A percentile compares a stretch with the other conserved stretches of the same genome.
These are phyloP conservation scores for Parazoanthus atlanticus DNA, from an alignment of 92 coral and sea anemone genomes.

Conservation along the genomic window DNA sequence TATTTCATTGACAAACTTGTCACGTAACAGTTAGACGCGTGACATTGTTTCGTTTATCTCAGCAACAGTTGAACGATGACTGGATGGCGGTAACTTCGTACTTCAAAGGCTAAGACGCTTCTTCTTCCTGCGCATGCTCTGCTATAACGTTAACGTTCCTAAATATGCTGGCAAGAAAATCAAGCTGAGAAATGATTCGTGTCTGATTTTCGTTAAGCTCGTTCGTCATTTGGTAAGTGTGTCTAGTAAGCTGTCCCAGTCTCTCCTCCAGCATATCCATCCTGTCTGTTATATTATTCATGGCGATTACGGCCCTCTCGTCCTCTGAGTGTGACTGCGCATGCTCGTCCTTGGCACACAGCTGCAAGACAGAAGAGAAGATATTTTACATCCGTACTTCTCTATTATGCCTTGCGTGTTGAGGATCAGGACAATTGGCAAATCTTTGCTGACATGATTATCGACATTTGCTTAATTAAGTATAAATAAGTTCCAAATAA, in stretches of 20 bases:
- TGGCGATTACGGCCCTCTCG: neutral
- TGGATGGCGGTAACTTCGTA: too few species aligned
- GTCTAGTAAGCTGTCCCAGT: neutral
- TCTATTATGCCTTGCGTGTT: neutral
- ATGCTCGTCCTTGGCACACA: neutral
- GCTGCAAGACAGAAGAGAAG: too few species aligned
- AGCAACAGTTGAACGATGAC: too few species aligned
- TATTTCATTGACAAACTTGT: too few species aligned
- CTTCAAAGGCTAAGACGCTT: neutral
- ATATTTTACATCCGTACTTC: neutral
- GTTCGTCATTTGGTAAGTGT: neutral
- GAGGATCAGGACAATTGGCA: too few species aligned
- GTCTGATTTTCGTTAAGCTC: neutral
- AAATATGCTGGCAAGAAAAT: neutral
- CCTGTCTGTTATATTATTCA: neutral
- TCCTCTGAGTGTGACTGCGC: neutral
- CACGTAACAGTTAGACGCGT: too few species aligned
- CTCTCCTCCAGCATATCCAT: too few species aligned
- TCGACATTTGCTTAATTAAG: too few species aligned
- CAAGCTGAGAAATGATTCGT: slow-evolving; percentile 17
- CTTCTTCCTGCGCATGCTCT: too few species aligned
- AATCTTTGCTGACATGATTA: neutral
- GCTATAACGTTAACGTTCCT: too few species aligned
- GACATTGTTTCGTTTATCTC: too few species aligned
- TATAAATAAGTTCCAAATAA: too few species aligned